Base-by-base conservation (phyloP, 2,888 invertebrate genomes). In the Dendrolimus pini region DNA sequence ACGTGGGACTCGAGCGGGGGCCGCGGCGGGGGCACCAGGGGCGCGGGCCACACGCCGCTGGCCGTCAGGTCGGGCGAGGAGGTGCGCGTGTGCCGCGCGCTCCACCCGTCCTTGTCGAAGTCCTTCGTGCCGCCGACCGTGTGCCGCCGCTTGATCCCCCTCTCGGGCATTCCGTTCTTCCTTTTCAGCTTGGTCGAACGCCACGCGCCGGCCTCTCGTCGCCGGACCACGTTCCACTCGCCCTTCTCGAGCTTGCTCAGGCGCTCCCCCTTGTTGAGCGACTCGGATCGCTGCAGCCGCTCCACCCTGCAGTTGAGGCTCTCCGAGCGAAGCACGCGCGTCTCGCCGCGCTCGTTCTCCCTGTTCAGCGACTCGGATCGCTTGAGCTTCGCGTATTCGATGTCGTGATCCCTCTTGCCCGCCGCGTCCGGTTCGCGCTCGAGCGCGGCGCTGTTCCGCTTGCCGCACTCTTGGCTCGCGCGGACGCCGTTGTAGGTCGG, bases 121-220 rank as follows among this genome's bases (percentile, higher is more conserved):
- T 97, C 97, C 84, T 96, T 96, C n/a, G 96, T 96, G 58, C 98
- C 97, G 62, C 97, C 97, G 9, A 98, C 97, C 0, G 98, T 98
- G 87, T 98, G 97, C 41, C 98, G 92, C 54, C 98, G 93, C 84
- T 97, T 97, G 73, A 97, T 96, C 63, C 96, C 95, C 65, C 95
- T 89, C 82, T 95, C 95, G n/a, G 94, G 94, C 94, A 93, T 94
- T 61, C 95, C 95, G 80, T 94, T 95, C 84, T 95, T 95, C 65
- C 95, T 87, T 82, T 95, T 95, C 60, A 94, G 84, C 78, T 95
- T 94, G 57, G 93, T 92, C 67, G 91, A 86, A 69, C 93, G 92
- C 77, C 86, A 86, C 56, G 88, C 82, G 67, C 88, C 84, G 57
- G 86, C 82, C 70, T 94, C 94, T 56, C 94, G 91, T 55, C 94